Evolutionary conservation across 2,888 invertebrate species (phyloP).

Genomic region (Caenorhabditis angaria): DNA sequence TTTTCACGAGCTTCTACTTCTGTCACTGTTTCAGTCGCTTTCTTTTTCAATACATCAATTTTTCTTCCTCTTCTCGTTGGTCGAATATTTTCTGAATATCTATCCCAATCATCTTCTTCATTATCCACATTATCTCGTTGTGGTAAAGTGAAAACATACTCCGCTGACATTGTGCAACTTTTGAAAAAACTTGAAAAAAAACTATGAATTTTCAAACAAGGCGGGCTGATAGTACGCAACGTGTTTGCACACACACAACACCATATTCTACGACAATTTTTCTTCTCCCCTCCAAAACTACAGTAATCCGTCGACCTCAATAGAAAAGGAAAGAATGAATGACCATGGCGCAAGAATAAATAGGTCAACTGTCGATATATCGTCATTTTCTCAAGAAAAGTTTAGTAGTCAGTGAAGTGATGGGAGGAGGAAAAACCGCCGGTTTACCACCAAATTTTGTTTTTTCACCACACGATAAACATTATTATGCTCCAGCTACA

Average conservation of each 20-base stretch:
- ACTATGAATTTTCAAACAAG: background rate
- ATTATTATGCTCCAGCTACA: constrained; percentile 67
- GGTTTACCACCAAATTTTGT: constrained; percentile 51
- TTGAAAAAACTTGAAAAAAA: background rate
- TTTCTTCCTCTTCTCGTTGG: constrained; percentile 47
- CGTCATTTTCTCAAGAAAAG: background rate
- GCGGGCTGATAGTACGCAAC: background rate
- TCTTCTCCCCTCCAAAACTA: background rate
- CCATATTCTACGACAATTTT: background rate
- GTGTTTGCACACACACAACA: background rate
- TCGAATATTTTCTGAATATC: constrained; percentile 49
- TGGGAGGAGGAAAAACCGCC: constrained; percentile 1
- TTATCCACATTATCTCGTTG: constrained; percentile 25
- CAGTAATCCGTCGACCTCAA: background rate
- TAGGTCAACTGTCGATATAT: background rate
- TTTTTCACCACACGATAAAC: constrained; percentile 63
- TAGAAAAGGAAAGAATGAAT: background rate
- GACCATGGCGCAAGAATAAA: background rate
- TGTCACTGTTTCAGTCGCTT: constrained; percentile 27
- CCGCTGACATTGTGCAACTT: background rate
- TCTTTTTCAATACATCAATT: constrained; percentile 41
- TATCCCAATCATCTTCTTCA: constrained; percentile 48
- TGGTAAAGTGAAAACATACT: constrained; percentile 31
- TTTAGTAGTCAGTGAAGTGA: background rate
- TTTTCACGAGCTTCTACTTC: constrained; percentile 28